Conservation (phyloP, 2,113 vertebrate species). For the Blennius ocellaris region DNA sequence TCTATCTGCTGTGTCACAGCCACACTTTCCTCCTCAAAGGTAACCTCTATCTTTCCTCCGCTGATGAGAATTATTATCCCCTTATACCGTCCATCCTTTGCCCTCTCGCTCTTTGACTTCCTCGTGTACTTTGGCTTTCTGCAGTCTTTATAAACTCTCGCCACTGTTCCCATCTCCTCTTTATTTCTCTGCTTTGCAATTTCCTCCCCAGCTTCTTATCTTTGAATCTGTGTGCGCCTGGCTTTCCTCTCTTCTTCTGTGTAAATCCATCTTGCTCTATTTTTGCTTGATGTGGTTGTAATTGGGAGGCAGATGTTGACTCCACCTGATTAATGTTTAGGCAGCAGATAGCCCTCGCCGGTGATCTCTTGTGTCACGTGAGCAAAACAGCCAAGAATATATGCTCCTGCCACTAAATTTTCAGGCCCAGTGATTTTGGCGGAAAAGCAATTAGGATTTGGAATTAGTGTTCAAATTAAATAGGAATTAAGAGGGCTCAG, state of each 20-base stretch:
- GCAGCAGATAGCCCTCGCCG: conserved; percentile 42
- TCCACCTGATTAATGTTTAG: conserved; percentile 51
- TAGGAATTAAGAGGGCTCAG: conserved; percentile 73
- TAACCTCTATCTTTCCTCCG: conserved; percentile 39
- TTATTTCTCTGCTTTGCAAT: conserved; percentile 28
- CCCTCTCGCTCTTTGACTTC: conserved; percentile 27
- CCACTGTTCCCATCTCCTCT: not conserved
- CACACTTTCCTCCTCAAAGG: conserved; percentile 19
- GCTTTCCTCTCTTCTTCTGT: conserved; percentile 4
- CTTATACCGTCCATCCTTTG: conserved; percentile 32
- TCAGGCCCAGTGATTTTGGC: conserved; percentile 70
- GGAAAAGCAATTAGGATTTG: conserved; percentile 79
- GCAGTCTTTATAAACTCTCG: conserved; percentile 31
- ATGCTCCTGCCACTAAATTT: conserved; percentile 59
- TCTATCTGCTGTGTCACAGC: not conserved
- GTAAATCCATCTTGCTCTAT: conserved; percentile 1
- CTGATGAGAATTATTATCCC: conserved; percentile 65
- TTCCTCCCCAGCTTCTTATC: conserved; percentile 33
- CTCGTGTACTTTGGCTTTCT: conserved; percentile 42
- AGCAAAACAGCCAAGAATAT: conserved; percentile 46
- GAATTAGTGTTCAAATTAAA: conserved; percentile 5
- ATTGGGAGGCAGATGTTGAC: conserved; percentile 66
- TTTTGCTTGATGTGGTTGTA: conserved; percentile 24
- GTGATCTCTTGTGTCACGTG: conserved; percentile 46
- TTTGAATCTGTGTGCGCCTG: conserved; percentile 14